Evolutionary conservation across 1,140 invertebrate species (phyloP), one percentile per base, ranked within the genome.

Genomic region (Tetragnatha versicolor): DNA sequence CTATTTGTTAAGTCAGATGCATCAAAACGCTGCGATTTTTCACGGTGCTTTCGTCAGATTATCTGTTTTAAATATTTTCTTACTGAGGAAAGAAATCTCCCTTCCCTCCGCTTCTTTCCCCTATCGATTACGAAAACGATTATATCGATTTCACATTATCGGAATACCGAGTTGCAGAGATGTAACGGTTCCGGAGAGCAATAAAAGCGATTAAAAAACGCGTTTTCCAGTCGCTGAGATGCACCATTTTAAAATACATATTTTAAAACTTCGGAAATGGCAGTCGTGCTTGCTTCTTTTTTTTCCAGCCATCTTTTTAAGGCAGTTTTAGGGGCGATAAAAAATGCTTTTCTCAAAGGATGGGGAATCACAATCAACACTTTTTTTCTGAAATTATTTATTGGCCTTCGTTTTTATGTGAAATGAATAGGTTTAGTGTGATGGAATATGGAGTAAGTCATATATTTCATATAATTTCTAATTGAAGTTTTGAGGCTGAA

Each of bases 61-160:
- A 75, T 75, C 72, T 51, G 31, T 75, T 75, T 75, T 75, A 75
- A 75, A 75, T 75, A 75, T 75, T 73, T 63, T 53, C 49, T 39
- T 17, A 25, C 31, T 5, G 27, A 60, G 9, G 12, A 27, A 10
- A 73, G 60, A 53, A 53, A 29, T 2, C 31, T 42, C 25, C 2
- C 22, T 61, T 61, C 42, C 49, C 29, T 49, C 9, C 39, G 22
- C 22, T 42, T 27, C n/a, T 9, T 49, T 49, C 47, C 45, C 45
- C 14, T 51, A 63, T 63, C 55, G 42, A 45, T 20, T 49, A 63
- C n/a, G 49, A 63, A 75, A 75, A 75, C 42, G 72, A 63, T 75
- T 61, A 63, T 75, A 75, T 75, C 72, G 72, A 75, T 75, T 75
- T 75, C 58, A 22, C 72, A 75, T 75, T 75, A 75, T 75, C 72